Evolutionary conservation across 2,797 vertebrate genomes (phyloP).

Genomic region (Novumbra hubbsi): DNA sequence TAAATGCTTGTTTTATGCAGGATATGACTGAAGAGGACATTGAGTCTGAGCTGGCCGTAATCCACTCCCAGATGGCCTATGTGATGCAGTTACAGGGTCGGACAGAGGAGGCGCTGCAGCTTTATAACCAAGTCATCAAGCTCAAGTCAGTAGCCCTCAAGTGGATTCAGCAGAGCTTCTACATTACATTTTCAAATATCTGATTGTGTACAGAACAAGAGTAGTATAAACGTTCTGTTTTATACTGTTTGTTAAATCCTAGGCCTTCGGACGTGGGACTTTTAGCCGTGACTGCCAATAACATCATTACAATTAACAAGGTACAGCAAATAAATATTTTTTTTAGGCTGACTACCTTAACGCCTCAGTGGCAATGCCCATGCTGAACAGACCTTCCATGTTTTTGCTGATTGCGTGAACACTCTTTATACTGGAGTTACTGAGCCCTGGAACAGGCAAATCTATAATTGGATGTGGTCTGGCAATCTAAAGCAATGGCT

Average conservation of each 20-base stretch:
- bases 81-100: conserved; percentile 90
- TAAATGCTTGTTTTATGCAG: conserved; percentile 39
- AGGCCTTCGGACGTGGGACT: conserved; percentile 96
- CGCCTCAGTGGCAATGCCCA: no score
- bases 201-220: background rate
- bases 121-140: conserved; percentile 99
- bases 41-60: conserved; percentile 91
- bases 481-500: background rate
- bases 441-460: background rate
- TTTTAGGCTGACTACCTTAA: no score
- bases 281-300: conserved; percentile 97
- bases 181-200: background rate
- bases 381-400: no score
- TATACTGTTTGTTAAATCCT: conserved; percentile 25
- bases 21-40: conserved; percentile 89
- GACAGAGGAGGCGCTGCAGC: conserved; percentile 91
- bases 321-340: conserved; percentile 61
- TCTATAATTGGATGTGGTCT: background rate
- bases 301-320: conserved; percentile 99
- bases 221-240: background rate
- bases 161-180: background rate
- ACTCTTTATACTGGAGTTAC: background rate
- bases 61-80: conserved; percentile 98
- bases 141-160: conserved; percentile 81
- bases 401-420: background rate